Percentiles rank a stretch among this genome's conserved stretches.
Conservation (phyloP, 2,888 invertebrate species). For the Drosophila antonietae region DNA sequence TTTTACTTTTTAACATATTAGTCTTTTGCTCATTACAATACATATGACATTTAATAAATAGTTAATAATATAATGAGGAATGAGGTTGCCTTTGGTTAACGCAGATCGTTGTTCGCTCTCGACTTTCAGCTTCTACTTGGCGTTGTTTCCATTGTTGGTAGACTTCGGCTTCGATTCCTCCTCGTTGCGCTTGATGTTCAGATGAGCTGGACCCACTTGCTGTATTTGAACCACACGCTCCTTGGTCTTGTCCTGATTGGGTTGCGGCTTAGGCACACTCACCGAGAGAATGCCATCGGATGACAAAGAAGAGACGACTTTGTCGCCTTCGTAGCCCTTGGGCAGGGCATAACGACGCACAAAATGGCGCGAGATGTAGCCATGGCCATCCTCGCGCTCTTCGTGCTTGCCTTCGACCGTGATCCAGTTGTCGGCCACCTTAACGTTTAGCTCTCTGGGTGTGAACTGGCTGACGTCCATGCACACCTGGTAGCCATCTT, state of each 20-base stretch:
- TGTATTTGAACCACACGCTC: constrained; percentile 87
- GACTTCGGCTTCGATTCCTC: constrained; percentile 13
- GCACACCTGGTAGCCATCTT: constrained; percentile 89
- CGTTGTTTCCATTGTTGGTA: constrained; percentile 20
- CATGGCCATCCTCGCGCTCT: constrained; percentile 90
- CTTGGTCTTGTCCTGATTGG: constrained; percentile 76
- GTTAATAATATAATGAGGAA: constrained; percentile 4
- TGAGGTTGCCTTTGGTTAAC: background rate
- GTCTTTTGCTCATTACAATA: constrained; percentile 20
- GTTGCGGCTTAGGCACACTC: constrained; percentile 88
- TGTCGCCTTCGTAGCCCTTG: constrained; percentile 90
- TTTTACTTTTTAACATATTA: constrained; percentile 18
- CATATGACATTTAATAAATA: constrained; percentile 15
- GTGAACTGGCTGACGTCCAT: constrained; percentile 92
- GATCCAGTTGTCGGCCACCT: constrained; percentile 90
- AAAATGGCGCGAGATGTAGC: constrained; percentile 90
- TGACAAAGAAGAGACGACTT: constrained; percentile 90
- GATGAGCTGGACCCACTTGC: constrained; percentile 87
- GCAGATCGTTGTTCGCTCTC: background rate
- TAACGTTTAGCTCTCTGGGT: constrained; percentile 92
- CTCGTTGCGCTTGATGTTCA: constrained; percentile 74
- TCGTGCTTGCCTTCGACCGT: constrained; percentile 92
- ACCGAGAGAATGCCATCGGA: constrained; percentile 90
- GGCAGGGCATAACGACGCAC: constrained; percentile 91
- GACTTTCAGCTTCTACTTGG: constrained; percentile 9